A percentile compares a stretch with the other conserved stretches of the same genome.
phyloP scores from a whole-genome alignment of 2,113 vertebrate species.

The Eulemur rufifrons region DNA sequence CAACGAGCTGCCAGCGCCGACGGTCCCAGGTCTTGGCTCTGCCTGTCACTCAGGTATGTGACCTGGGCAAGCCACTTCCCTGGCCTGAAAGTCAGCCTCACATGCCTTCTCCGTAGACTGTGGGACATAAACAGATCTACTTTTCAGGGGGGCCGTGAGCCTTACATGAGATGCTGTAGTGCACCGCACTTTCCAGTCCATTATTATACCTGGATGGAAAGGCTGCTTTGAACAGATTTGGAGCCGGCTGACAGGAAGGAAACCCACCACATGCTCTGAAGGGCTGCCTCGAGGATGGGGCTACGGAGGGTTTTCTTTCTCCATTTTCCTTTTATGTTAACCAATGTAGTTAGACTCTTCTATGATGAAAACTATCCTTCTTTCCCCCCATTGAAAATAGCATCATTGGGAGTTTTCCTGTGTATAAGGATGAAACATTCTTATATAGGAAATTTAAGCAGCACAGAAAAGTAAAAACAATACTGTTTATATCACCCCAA shows the following conservation, averaged over 20 bases:
- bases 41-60: not conserved
- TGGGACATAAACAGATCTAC: not conserved
- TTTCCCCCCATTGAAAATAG: not conserved
- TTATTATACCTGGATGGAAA: not conserved
- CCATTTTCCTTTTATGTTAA: not conserved
- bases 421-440: slow-evolving; percentile 26
- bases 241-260: not conserved
- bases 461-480: not conserved
- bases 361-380: not conserved
- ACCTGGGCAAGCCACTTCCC: not conserved
- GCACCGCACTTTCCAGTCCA: not conserved
- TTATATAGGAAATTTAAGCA: not conserved
- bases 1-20: not conserved
- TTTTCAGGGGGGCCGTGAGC: not conserved
- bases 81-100: slow-evolving; percentile 2
- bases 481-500: not conserved
- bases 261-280: not conserved
- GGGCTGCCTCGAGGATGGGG: not conserved
- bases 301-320: not conserved
- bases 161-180: not conserved
- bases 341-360: not conserved
- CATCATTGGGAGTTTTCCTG: slow-evolving; percentile 1
- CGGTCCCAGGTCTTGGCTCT: not conserved
- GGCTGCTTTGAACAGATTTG: not conserved
- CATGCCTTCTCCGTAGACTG: not conserved